Percentiles rank a stretch among this genome's conserved stretches.
These are phyloP conservation scores for Aphelenchoides besseyi DNA, from an alignment of 1,140 invertebrate genomes.

Conservation along the genomic window DNA sequence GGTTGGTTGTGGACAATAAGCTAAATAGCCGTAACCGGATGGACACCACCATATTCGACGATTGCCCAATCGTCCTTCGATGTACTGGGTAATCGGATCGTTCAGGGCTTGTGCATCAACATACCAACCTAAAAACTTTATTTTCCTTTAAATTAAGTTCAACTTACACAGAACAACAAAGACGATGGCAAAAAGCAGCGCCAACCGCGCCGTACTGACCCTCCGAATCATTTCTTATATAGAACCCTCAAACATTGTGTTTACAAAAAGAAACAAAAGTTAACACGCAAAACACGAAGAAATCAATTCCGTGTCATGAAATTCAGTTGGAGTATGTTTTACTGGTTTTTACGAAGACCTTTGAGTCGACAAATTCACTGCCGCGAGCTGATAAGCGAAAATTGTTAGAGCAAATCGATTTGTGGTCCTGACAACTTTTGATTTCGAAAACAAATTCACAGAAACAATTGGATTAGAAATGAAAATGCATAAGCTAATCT, in stretches of 20 bases:
- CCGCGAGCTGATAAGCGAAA: background rate
- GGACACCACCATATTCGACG: constrained; percentile 61
- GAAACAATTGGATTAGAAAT: background rate
- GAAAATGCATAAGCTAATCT: too few species aligned
- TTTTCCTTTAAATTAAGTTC: too few species aligned
- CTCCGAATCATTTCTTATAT: background rate
- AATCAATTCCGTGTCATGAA: too few species aligned
- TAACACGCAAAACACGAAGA: background rate
- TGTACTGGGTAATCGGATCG: constrained; percentile 62
- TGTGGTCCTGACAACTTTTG: background rate
- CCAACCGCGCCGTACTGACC: background rate
- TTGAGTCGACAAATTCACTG: too few species aligned
- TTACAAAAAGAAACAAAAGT: background rate
- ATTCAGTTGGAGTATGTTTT: background rate
- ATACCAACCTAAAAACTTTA: constrained; percentile 48
- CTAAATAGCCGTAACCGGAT: constrained; percentile 61
- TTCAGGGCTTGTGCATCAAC: constrained; percentile 54
- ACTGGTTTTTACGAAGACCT: background rate
- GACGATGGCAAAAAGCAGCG: background rate
- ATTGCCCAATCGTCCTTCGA: constrained; percentile 61
- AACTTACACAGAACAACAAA: background rate
- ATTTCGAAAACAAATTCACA: background rate
- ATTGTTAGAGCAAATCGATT: background rate
- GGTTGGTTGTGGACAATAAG: constrained; percentile 62
- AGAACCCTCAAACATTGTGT: background rate